Base-by-base conservation (phyloP, 2,888 invertebrate genomes). In the Brenthis ino region DNA sequence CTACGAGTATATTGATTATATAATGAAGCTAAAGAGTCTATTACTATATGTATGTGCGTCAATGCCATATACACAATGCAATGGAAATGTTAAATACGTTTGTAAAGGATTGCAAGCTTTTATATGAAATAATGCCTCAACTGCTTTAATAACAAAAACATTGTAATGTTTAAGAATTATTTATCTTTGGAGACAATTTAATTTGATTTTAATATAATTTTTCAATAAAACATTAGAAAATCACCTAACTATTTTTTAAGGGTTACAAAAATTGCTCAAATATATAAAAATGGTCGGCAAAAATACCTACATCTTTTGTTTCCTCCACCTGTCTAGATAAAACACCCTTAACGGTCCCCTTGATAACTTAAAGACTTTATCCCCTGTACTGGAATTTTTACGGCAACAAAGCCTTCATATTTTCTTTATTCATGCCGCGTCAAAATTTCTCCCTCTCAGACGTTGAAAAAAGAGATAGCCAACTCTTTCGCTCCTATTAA, bases 341-440 rank as follows among this genome's bases (percentile, higher is more conserved):
- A 75, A 80, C 82, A 77, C 83, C 86, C 84, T 81, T 79, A 76
- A 80, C 80, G 80, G 79, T 80, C 81, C 84, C 88, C 89, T 81
- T 85, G 91, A 91, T 92, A 91, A 91, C 89, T 91, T 92, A 91
- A 93, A 91, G 89, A 92, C 91, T 91, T 92, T 89, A 92, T 91
- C 90, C 90, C 88, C 83, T 85, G 87, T 89, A 86, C 86, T 87
- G 91, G 91, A 93, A 91, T 93, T 92, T 92, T 92, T 93, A 92
- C 91, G 88, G 89, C 83, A 89, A 90, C 89, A 89, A 90, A 90
- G 89, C 91, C 85, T 87, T 91, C 90, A 92, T 93, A 93, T 93
- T 92, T 93, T 92, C 91, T 92, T 92, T 91, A 91, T 91, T 91
- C 90, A 87, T 87, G 80, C 87, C 90, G 89, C 89, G 89, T 91